These are phyloP conservation scores for Triops longicaudatus DNA, from an alignment of 1,140 invertebrate species.

Conservation along the genomic window DNA sequence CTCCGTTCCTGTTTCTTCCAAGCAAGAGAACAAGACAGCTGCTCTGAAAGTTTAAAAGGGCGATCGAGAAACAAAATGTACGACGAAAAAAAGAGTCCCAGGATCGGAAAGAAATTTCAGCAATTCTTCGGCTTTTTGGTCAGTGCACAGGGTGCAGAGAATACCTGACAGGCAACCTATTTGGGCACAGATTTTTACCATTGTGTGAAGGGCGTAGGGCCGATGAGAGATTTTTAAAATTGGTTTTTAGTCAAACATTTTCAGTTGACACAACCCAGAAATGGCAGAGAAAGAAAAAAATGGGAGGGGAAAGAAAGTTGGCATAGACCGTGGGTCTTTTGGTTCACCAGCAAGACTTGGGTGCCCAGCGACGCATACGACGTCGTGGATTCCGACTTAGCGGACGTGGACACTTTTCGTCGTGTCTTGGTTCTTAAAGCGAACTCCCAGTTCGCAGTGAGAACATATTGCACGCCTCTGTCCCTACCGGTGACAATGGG, in stretches of 20 bases:
- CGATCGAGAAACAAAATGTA: neutral
- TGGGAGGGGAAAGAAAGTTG: neutral
- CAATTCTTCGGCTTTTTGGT: neutral
- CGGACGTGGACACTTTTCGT: neutral
- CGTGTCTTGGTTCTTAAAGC: neutral
- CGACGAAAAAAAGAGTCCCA: neutral
- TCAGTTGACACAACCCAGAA: slow-evolving; percentile 15
- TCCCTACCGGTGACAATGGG: neutral
- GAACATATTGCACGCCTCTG: neutral
- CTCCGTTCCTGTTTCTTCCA: neutral
- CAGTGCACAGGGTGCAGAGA: neutral
- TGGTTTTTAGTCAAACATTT: neutral
- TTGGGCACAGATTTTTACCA: neutral
- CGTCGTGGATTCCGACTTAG: neutral
- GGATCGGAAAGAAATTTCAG: neutral
- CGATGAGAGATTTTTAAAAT: neutral
- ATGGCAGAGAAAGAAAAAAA: slow-evolving; percentile 4
- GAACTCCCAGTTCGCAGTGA: neutral
- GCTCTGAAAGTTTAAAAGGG: neutral
- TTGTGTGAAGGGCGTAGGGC: neutral
- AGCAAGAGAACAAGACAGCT: neutral
- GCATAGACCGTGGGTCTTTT: neutral
- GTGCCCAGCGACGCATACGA: slow-evolving; percentile 9
- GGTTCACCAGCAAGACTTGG: neutral
- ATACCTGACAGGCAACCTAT: neutral